phyloP scores from a whole-genome alignment of 1,140 invertebrate genomes.

The Musca domestica region DNA sequence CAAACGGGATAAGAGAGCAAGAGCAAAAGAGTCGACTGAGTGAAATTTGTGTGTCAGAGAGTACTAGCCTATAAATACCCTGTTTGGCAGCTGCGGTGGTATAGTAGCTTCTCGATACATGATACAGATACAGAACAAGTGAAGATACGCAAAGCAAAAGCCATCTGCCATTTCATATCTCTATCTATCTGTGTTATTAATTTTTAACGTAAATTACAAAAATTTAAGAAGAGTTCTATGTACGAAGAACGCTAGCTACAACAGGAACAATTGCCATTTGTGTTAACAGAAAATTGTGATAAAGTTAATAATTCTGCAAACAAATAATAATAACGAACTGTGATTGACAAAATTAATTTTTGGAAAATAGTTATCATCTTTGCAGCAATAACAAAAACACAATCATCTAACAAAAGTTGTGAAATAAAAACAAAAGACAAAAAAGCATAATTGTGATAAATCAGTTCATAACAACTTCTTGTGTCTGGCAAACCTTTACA shows the following conservation, averaged over 20 bases:
- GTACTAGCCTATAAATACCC: conserved; percentile 37
- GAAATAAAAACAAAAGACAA: conserved; percentile 31
- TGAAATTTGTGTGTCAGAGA: background rate
- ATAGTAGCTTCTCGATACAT: conserved; percentile 54
- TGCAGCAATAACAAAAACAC: no score
- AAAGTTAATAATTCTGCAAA: background rate
- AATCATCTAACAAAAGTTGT: background rate
- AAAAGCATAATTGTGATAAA: conserved; percentile 29
- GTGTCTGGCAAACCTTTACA: background rate
- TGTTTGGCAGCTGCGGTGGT: conserved; percentile 27
- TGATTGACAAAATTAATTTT: background rate
- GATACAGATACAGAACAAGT: conserved; percentile 25
- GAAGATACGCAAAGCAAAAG: background rate
- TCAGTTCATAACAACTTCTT: conserved; percentile 33
- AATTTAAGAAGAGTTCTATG: conserved; percentile 51
- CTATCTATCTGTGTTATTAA: conserved; percentile 18
- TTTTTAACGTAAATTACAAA: conserved; percentile 22
- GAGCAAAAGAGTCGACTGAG: background rate
- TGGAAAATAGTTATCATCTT: background rate
- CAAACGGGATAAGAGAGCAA: no score
- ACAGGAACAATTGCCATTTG: background rate
- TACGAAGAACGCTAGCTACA: background rate
- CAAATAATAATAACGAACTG: background rate
- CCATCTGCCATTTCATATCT: background rate
- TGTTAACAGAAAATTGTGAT: background rate